Conservation (phyloP, 2,797 vertebrate genomes). For the Amblyopsis hoosieri region DNA sequence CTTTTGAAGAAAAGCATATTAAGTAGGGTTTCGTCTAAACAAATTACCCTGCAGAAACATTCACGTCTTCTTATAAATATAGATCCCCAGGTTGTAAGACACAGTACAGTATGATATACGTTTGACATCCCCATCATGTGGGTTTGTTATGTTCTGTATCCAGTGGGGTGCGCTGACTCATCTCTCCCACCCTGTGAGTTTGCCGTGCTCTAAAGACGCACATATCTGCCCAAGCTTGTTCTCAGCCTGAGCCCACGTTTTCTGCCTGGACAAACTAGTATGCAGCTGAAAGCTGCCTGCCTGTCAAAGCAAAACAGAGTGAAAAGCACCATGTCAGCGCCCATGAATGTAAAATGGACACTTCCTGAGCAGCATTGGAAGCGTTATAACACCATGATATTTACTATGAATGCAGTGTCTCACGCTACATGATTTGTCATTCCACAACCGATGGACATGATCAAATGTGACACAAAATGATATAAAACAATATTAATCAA, state of each 20-base stretch:
- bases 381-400: not conserved
- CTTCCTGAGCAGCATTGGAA: constrained; percentile 6
- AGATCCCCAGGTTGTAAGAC: not conserved
- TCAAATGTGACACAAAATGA: too few species aligned
- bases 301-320: constrained; percentile 61
- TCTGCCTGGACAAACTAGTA: constrained; percentile 38
- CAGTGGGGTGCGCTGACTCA: constrained; percentile 29
- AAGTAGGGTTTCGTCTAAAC: too few species aligned
- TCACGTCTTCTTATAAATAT: not conserved
- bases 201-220: constrained; percentile 29
- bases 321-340: constrained; percentile 63
- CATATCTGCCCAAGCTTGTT: constrained; percentile 70
- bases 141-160: constrained; percentile 36
- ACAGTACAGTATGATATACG: constrained; percentile 10
- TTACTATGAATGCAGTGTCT: not conserved
- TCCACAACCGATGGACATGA: too few species aligned
- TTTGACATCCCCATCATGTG: constrained; percentile 25
- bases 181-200: constrained; percentile 28
- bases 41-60: too few species aligned
- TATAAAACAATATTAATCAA: too few species aligned
- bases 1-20: too few species aligned
- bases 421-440: too few species aligned
- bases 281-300: constrained; percentile 43
- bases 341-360: constrained; percentile 52
- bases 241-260: constrained; percentile 32